These are phyloP conservation scores for Eulemur macaco DNA, from an alignment of 2,113 vertebrate species.

Conservation along the genomic window DNA sequence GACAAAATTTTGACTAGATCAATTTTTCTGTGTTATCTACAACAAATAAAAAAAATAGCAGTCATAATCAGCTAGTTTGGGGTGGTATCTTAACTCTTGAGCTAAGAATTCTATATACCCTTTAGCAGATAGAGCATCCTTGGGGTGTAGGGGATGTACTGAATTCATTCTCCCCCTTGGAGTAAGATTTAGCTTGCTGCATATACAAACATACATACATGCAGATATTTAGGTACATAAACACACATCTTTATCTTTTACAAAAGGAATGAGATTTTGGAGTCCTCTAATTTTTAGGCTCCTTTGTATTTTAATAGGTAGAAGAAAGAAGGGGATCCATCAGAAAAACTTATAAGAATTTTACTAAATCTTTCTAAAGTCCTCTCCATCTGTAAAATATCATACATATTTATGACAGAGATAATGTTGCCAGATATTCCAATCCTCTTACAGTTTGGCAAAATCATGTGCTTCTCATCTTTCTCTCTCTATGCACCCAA, in stretches of 20 bases:
- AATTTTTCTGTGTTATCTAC: background rate
- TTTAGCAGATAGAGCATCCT: background rate
- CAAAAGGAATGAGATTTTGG: background rate
- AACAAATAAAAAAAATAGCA: background rate
- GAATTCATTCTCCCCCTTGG: background rate
- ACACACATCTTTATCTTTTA: background rate
- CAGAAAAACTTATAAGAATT: background rate
- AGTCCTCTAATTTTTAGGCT: background rate
- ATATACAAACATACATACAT: background rate
- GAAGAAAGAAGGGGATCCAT: background rate
- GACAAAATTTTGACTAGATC: background rate
- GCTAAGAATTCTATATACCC: background rate
- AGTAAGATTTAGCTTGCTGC: background rate
- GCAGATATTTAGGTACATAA: background rate
- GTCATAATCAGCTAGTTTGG: background rate
- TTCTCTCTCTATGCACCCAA: background rate
- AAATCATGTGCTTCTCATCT: background rate
- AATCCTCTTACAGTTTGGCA: background rate
- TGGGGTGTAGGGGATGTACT: background rate
- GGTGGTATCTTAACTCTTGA: background rate
- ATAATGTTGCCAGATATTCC: background rate
- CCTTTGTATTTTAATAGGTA: background rate
- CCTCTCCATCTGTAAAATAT: background rate
- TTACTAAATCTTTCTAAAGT: background rate
- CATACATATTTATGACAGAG: background rate